Evolutionary conservation across 2,113 vertebrate species (phyloP).

Genomic region (Sorex fumeus): DNA sequence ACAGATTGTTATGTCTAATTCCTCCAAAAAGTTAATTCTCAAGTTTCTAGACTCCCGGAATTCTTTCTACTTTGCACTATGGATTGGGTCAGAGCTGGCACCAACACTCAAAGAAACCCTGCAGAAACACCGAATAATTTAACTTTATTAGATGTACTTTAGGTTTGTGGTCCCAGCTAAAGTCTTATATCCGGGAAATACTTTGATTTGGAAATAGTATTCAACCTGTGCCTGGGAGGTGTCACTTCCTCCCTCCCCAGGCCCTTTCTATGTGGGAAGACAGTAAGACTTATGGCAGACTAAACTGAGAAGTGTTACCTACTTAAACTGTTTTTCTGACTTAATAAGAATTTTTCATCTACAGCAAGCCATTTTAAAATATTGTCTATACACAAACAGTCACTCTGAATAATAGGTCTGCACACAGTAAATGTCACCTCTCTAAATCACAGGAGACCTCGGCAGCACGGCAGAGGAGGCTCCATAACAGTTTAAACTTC

Average conservation of each 20-base stretch:
- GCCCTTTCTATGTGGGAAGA: constrained; percentile 78
- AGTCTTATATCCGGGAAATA: background rate
- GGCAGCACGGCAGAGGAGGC: constrained; percentile 92
- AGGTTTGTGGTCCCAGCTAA: background rate
- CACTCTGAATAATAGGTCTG: constrained; percentile 99
- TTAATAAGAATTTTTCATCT: constrained; percentile 95
- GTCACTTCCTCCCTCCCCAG: constrained; percentile 34
- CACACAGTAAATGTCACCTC: constrained; percentile 98
- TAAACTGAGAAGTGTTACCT: constrained; percentile 90
- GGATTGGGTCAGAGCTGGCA: too few relatives aligned
- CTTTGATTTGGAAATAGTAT: background rate
- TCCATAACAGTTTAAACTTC: constrained; percentile 97
- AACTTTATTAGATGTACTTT: rapidly evolving
- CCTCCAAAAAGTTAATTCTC: background rate
- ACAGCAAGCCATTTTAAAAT: constrained; percentile 94
- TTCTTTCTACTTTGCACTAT: background rate
- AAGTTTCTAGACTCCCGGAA: background rate
- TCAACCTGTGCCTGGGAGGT: background rate
- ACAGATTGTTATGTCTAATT: background rate
- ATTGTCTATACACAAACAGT: constrained; percentile 98
- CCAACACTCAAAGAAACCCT: background rate
- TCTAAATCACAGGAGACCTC: constrained; percentile 96
- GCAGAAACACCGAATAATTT: background rate
- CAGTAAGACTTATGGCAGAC: constrained; percentile 87
- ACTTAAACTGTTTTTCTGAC: constrained; percentile 91